Conservation (phyloP, 2,888 invertebrate species). For the Limnephilus lunatus region DNA sequence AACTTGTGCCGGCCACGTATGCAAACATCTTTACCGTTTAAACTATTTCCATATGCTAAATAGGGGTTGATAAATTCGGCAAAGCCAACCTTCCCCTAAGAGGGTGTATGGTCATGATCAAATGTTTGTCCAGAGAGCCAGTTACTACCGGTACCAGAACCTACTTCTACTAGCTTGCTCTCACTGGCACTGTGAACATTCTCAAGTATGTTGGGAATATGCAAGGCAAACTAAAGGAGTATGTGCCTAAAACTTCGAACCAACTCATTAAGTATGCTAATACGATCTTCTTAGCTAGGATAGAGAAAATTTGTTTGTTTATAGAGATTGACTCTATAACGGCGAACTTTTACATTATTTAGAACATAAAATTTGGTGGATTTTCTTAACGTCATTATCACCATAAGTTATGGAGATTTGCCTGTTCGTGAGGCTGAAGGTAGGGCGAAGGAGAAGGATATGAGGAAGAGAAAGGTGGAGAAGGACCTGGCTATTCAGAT, state of each 20-base stretch:
- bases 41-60: slow-evolving; percentile 66
- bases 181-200: not conserved
- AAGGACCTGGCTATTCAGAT: no score
- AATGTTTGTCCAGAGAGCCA: slow-evolving; percentile 52
- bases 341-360: not conserved
- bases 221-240: not conserved
- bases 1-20: slow-evolving; percentile 39
- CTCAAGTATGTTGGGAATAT: not conserved
- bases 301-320: not conserved
- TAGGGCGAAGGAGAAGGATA: no score
- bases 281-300: not conserved
- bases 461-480: no score
- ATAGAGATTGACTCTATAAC: not conserved
- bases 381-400: not conserved
- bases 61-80: slow-evolving; percentile 58
- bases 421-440: no score
- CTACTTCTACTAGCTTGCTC: not conserved
- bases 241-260: not conserved
- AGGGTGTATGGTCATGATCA: slow-evolving; percentile 49
- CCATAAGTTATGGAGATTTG: not conserved
- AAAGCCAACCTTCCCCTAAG: slow-evolving; percentile 3
- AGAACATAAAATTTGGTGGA: no score
- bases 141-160: not conserved
- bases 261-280: not conserved
- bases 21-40: slow-evolving; percentile 64